These are phyloP conservation scores for Cephonodes hylas DNA, from an alignment of 2,888 invertebrate genomes.

Conservation along the genomic window DNA sequence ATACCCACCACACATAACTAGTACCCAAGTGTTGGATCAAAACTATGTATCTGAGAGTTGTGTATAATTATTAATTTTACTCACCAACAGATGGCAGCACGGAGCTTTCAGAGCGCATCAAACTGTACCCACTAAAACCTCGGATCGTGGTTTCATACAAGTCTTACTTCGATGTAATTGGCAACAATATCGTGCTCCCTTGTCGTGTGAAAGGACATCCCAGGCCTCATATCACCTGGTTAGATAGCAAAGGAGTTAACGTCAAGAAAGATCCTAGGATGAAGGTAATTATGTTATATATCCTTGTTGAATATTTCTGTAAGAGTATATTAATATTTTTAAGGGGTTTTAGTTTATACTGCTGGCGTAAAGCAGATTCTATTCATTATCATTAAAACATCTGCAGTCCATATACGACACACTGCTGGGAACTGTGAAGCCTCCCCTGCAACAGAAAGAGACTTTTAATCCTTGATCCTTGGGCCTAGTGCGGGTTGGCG, in stretches of 20 bases:
- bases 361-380: too few species aligned
- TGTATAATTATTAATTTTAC: too few species aligned
- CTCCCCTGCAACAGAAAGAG: too few species aligned
- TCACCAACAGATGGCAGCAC: constrained; percentile 50
- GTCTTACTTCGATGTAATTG: constrained; percentile 81
- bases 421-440: too few species aligned
- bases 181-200: constrained; percentile 84
- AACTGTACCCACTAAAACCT: constrained; percentile 70
- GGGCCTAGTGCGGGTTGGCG: too few species aligned
- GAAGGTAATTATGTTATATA: constrained; percentile 56
- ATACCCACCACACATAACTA: too few species aligned
- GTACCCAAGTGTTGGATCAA: too few species aligned
- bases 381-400: too few species aligned
- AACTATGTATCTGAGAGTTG: too few species aligned
- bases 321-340: background rate
- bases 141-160: constrained; percentile 79
- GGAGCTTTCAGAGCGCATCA: constrained; percentile 59
- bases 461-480: too few species aligned
- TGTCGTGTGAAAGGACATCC: constrained; percentile 86
- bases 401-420: too few species aligned
- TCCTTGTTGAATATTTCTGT: background rate
- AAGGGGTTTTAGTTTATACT: too few species aligned
- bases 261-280: constrained; percentile 77
- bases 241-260: constrained; percentile 78
- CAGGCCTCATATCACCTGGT: constrained; percentile 84